Percentiles rank a stretch among this genome's conserved stretches.
These are phyloP conservation scores for Drosophila cyrtoloma DNA, from an alignment of 2,888 invertebrate genomes.

Conservation along the genomic window DNA sequence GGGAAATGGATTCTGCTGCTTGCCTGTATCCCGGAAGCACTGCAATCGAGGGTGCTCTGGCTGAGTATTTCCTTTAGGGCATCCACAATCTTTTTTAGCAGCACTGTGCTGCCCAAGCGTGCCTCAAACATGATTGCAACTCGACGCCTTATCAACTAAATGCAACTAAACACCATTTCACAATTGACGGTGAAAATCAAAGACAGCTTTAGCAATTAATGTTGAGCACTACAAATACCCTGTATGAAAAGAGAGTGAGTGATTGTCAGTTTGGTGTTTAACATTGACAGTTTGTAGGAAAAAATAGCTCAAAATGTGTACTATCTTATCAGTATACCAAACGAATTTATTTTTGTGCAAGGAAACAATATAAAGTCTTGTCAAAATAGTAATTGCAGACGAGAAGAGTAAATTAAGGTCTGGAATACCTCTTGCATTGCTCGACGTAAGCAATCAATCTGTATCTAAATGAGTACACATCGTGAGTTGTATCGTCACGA, in stretches of 20 bases:
- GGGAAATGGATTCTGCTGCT: neutral
- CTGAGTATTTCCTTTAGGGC: slow-evolving; percentile 98
- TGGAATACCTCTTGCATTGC: neutral
- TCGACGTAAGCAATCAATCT: neutral
- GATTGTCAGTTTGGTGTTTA: neutral
- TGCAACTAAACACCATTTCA: slow-evolving; percentile 43
- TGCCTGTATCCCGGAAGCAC: slow-evolving; percentile 92
- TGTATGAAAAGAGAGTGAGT: neutral
- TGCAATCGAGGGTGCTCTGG: slow-evolving; percentile 99
- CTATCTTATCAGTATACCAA: too few species aligned
- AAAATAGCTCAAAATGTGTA: neutral
- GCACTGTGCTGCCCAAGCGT: slow-evolving; percentile 88
- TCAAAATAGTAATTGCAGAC: neutral
- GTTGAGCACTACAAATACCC: slow-evolving; percentile 8
- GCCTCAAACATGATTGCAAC: slow-evolving; percentile 96
- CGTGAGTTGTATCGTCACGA: neutral
- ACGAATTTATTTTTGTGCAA: neutral
- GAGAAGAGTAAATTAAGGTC: neutral
- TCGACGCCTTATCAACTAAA: neutral
- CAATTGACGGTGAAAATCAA: slow-evolving; percentile 26
- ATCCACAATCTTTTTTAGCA: slow-evolving; percentile 98
- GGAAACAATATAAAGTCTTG: neutral
- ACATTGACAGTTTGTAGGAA: neutral
- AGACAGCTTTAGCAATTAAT: neutral
- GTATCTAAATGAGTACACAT: neutral